Base-by-base conservation (phyloP, 2,797 vertebrate species). In the Labroides dimidiatus region DNA sequence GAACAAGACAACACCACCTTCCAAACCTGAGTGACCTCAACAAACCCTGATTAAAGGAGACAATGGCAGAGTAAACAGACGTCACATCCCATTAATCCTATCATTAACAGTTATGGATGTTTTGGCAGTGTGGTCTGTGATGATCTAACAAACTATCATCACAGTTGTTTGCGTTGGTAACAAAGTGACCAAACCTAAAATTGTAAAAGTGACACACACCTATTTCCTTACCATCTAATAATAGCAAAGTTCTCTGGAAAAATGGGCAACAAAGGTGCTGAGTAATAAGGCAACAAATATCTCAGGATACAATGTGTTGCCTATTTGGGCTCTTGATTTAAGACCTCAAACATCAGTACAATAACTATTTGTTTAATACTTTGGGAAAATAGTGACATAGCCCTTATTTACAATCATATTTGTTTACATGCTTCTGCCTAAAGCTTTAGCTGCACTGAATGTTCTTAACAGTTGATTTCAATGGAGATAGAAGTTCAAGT, bases 211-310 rank as follows among this genome's bases (percentile, higher is more conserved):
- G 53, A 24, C 0, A 53, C 42, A 75, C 45, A 75, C 60, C 48
- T 49, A 73, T 69, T 76, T 82, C 65, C 63, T 10, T 24, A 15
- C 57, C 16, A 16, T 57, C 58, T 64, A 85, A 81, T 82, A 78
- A 80, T 70, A 79, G 50, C 2, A 10, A 39, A 2, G 1, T 58
- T 66, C 20, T 57, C 21, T 64, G 70, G n/a, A 59, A 80, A 74
- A 85, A 64, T 61, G 70, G 83, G 62, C 24, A 77, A 61, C 44
- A 72, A 66, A 62, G 42, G 14, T 15, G n/a, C 33, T 55, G 52
- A 64, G 52, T 43, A 70, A 69, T 27, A 71, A 19, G 41, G 45
- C 53, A 52, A 64, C 20, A 52, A 30, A 12, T 36, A 53, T 64
- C 47, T 30, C 50, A 15, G 41, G 49, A 83, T 64, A 41, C 30